These are phyloP conservation scores for Tyto alba DNA, from an alignment of 2,113 vertebrate species.

Conservation along the genomic window DNA sequence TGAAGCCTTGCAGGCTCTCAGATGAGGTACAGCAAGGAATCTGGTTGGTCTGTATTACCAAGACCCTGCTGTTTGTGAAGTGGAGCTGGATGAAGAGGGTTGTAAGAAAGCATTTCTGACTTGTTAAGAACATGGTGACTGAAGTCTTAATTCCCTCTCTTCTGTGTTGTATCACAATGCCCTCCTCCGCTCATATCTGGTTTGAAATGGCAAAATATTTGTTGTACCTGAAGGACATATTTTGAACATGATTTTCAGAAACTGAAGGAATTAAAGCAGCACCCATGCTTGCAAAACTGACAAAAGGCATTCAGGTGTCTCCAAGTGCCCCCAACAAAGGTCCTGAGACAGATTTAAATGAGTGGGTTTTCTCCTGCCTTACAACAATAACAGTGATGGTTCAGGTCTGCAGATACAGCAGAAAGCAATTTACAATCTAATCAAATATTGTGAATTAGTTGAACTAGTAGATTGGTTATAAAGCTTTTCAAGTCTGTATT, in stretches of 20 bases:
- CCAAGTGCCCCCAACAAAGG: neutral
- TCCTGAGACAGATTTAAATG: accelerated
- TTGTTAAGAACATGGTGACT: neutral
- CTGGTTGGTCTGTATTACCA: neutral
- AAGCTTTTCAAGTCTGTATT: neutral
- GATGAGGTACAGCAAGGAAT: neutral
- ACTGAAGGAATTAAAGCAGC: neutral
- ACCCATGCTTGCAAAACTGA: neutral
- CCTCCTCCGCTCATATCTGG: neutral
- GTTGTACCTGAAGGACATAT: neutral
- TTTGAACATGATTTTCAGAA: neutral
- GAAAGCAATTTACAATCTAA: neutral
- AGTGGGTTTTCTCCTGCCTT: neutral
- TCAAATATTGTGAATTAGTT: neutral
- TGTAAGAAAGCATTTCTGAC: neutral
- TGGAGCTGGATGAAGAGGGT: neutral
- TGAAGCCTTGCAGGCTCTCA: neutral
- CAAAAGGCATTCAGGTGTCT: neutral
- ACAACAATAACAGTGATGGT: accelerated
- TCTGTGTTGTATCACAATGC: neutral
- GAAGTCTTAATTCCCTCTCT: neutral
- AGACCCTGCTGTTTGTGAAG: neutral
- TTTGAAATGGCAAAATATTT: neutral
- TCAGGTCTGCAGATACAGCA: neutral
- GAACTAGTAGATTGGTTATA: neutral